Conservation (phyloP, 2,113 vertebrate species). For the Tyrannus savana region DNA sequence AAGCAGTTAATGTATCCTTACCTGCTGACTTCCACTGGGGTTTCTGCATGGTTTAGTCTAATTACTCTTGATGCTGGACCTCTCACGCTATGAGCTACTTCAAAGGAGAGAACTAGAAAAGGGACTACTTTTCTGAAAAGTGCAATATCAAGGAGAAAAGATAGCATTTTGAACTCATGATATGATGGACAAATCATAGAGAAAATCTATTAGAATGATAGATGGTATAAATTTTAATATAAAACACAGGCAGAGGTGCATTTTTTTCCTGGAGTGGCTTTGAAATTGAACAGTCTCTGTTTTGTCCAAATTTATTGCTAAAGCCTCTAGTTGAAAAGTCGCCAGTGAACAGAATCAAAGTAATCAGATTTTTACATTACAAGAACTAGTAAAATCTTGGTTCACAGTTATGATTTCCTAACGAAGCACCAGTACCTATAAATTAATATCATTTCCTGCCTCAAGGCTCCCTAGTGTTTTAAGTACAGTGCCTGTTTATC, state of each 20-base stretch:
- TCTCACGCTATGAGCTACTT: conserved; percentile 68
- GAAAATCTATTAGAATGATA: conserved; percentile 69
- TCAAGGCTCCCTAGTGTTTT: conserved; percentile 18
- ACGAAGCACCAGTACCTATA: conserved; percentile 48
- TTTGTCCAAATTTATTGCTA: conserved; percentile 64
- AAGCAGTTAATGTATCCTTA: conserved; percentile 64
- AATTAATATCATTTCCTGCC: conserved; percentile 55
- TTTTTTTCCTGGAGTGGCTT: conserved; percentile 62
- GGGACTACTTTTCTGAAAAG: conserved; percentile 35
- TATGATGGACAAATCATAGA: conserved; percentile 69
- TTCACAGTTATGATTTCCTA: conserved; percentile 57
- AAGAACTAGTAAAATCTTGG: conserved; percentile 60
- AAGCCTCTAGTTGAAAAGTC: conserved; percentile 55
- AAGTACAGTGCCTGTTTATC: conserved; percentile 5
- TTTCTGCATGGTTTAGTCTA: conserved; percentile 75
- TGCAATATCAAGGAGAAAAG: conserved; percentile 66
- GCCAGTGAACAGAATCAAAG: conserved; percentile 50
- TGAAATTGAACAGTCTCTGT: conserved; percentile 57
- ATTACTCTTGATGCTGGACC: conserved; percentile 63
- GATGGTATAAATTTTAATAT: conserved; percentile 72
- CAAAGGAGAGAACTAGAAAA: conserved; percentile 64
- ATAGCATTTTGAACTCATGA: conserved; percentile 67
- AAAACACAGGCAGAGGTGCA: conserved; percentile 39
- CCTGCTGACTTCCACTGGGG: conserved; percentile 60
- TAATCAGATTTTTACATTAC: conserved; percentile 64